A percentile compares a stretch with the other conserved stretches of the same genome.
phyloP scores from a whole-genome alignment of 2,113 vertebrate genomes.

The Puma concolor region DNA sequence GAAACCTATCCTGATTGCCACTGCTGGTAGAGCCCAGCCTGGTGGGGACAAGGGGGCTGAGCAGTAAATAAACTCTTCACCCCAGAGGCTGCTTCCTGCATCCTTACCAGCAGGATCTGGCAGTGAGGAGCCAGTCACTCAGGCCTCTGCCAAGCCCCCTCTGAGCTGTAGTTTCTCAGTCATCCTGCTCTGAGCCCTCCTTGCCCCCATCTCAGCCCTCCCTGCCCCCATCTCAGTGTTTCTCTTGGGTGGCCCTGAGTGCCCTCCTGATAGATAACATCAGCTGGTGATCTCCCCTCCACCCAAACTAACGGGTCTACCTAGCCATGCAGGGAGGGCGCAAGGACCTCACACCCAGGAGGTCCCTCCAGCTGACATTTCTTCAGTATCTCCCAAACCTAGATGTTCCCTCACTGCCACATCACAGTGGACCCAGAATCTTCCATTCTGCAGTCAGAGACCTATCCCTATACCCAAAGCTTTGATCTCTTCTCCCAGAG shows the following conservation, averaged over 20 bases:
- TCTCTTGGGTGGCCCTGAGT: neutral
- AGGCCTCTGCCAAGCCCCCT: neutral
- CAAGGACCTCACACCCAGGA: neutral
- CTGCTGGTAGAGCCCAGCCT: conserved; percentile 54
- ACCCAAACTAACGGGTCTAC: neutral
- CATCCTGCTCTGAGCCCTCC: neutral
- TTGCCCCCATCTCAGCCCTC: neutral
- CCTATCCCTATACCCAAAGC: neutral
- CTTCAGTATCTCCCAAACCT: neutral
- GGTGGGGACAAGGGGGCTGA: neutral
- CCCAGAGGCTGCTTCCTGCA: neutral
- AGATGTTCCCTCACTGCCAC: neutral
- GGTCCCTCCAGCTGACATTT: neutral
- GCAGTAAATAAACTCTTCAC: conserved; percentile 72
- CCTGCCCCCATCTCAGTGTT: neutral
- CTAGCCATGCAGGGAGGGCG: neutral
- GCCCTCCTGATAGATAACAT: neutral
- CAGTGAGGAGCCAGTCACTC: neutral
- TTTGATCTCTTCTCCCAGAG: neutral
- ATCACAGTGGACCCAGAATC: neutral
- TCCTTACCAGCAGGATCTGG: conserved; percentile 19
- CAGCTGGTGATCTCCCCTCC: neutral
- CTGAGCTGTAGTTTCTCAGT: conserved; percentile 1
- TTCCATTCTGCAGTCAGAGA: neutral
- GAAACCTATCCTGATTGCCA: conserved; percentile 42